These are phyloP conservation scores for Petromus typicus DNA, from an alignment of 2,113 vertebrate genomes.

Conservation along the genomic window DNA sequence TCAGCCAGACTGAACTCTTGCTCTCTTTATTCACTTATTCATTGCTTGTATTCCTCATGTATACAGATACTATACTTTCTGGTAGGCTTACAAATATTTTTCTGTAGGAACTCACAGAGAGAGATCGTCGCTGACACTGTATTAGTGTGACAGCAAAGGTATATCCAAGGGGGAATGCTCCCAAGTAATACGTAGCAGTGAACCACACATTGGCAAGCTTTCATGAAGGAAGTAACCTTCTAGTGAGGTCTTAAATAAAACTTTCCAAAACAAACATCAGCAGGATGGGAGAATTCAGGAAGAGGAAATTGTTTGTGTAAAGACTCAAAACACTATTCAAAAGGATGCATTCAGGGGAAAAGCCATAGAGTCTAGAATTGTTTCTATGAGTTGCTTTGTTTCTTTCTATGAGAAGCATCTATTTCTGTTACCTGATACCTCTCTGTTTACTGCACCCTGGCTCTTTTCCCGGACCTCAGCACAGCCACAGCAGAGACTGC, in stretches of 20 bases:
- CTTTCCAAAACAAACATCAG: not conserved
- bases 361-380: not conserved
- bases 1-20: not conserved
- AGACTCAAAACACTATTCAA: not conserved
- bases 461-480: not conserved
- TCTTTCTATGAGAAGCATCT: not conserved
- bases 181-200: not conserved
- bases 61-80: not conserved
- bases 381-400: not conserved
- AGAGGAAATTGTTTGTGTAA: not conserved
- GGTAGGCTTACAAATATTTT: not conserved
- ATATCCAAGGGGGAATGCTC: not conserved
- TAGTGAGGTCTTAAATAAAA: not conserved
- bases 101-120: not conserved
- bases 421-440: not conserved
- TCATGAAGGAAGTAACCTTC: not conserved
- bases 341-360: not conserved
- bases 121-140: not conserved
- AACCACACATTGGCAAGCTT: not conserved
- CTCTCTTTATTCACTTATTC: not conserved
- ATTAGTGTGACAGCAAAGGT: not conserved
- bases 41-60: not conserved
- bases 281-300: not conserved
- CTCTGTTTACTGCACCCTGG: rapidly evolving
- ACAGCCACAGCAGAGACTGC: not conserved